These are phyloP conservation scores for Cettia cetti DNA, from an alignment of 2,113 vertebrate species.

Conservation along the genomic window DNA sequence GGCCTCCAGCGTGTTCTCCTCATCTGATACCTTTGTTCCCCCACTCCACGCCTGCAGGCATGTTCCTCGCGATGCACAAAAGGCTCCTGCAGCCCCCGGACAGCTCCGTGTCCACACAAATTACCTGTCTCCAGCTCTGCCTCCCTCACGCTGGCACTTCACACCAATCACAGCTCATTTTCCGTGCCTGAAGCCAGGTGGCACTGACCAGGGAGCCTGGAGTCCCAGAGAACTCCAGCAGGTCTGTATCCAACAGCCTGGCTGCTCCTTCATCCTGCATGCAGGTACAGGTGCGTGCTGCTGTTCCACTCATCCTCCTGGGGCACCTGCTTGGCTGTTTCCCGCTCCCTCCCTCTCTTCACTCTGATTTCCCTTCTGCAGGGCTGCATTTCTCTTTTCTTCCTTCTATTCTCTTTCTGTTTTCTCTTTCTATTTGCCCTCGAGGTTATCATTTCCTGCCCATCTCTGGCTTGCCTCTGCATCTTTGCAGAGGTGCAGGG, in stretches of 20 bases:
- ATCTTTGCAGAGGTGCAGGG: neutral
- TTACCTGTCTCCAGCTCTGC: conserved; percentile 10
- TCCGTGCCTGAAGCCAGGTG: neutral
- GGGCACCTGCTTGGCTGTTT: neutral
- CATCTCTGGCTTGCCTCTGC: neutral
- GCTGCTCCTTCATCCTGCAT: neutral
- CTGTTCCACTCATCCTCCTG: rapidly evolving
- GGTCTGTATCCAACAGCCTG: neutral
- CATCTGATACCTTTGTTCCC: conserved; percentile 66
- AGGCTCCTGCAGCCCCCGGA: conserved; percentile 5
- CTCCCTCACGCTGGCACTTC: neutral
- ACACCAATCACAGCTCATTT: neutral
- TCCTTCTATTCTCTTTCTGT: neutral
- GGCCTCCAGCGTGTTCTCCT: conserved; percentile 68
- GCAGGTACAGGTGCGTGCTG: neutral
- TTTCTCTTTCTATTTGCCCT: neutral
- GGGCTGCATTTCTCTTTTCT: neutral
- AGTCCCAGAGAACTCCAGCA: neutral
- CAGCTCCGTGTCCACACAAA: neutral
- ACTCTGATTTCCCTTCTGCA: neutral
- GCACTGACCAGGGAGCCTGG: neutral
- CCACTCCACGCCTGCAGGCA: conserved; percentile 23
- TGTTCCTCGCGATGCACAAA: conserved; percentile 8
- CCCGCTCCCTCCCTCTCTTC: neutral
- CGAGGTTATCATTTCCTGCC: neutral